Evolutionary conservation across 2,797 vertebrate species (phyloP).

Genomic region (Taenioides sp.): DNA sequence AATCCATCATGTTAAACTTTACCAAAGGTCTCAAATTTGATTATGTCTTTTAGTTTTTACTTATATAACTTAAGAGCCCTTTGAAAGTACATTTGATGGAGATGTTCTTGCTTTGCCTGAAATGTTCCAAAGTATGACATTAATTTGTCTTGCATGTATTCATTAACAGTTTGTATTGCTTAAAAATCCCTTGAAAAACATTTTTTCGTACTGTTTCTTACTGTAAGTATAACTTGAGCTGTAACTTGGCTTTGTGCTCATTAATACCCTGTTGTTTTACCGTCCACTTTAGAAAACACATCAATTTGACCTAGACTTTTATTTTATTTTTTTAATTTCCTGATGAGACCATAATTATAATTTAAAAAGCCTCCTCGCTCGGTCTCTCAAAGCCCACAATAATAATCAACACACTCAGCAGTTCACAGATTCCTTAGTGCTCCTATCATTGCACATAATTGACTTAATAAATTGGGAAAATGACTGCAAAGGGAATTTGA

Average conservation of each 20-base stretch:
- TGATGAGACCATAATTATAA: conserved; percentile 22
- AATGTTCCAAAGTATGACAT: no score
- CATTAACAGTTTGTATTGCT: no score
- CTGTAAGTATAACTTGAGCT: no score
- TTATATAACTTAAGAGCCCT: no score
- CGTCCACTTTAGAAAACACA: neutral
- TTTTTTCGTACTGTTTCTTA: no score
- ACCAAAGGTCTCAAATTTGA: no score
- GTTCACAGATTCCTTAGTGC: conserved; percentile 37
- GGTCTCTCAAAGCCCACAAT: conserved; percentile 26
- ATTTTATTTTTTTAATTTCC: conserved; percentile 4
- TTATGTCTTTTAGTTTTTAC: no score
- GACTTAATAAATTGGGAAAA: conserved; percentile 63
- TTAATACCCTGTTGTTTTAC: neutral
- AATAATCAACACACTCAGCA: conserved; percentile 35
- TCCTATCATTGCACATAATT: conserved; percentile 53
- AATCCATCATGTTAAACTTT: no score
- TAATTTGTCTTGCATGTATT: no score
- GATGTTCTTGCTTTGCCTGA: no score
- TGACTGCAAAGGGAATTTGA: conserved; percentile 48
- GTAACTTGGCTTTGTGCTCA: neutral
- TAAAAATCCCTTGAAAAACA: no score
- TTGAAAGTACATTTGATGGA: no score
- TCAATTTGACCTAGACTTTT: neutral
- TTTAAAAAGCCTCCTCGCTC: conserved; percentile 5